Evolutionary conservation across 2,797 vertebrate genomes (phyloP).

Genomic region (Erethizon dorsatum): DNA sequence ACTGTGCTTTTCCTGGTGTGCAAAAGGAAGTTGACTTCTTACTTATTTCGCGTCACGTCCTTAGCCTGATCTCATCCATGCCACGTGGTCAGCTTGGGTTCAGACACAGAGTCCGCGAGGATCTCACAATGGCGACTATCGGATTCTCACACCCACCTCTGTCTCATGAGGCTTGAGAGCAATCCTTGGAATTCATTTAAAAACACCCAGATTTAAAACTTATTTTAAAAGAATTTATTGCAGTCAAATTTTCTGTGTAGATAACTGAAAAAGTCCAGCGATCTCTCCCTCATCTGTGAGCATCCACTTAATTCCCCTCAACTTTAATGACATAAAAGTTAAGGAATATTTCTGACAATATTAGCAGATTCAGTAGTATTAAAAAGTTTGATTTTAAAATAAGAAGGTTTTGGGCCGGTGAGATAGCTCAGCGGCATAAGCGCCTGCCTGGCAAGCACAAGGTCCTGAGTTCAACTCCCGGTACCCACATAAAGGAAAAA

Average conservation of each 20-base stretch:
- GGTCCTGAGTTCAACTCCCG: too few species aligned
- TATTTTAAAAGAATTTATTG: not conserved
- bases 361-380: not conserved
- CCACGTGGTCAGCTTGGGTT: not conserved
- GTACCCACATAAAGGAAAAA: too few species aligned
- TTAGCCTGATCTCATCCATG: not conserved
- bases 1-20: not conserved
- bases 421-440: too few species aligned
- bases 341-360: not conserved
- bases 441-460: too few species aligned
- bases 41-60: accelerated
- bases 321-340: not conserved
- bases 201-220: not conserved
- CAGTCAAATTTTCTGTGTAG: not conserved
- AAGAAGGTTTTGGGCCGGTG: too few species aligned
- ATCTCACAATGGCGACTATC: too few species aligned
- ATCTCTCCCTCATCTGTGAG: accelerated
- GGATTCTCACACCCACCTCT: not conserved
- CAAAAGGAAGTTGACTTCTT: not conserved
- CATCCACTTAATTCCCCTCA: not conserved
- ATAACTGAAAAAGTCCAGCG: not conserved
- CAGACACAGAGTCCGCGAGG: not conserved
- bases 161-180: not conserved
- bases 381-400: not conserved
- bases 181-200: not conserved